Base-by-base conservation (phyloP, 2,113 vertebrate species). In the Tachycineta bicolor region DNA sequence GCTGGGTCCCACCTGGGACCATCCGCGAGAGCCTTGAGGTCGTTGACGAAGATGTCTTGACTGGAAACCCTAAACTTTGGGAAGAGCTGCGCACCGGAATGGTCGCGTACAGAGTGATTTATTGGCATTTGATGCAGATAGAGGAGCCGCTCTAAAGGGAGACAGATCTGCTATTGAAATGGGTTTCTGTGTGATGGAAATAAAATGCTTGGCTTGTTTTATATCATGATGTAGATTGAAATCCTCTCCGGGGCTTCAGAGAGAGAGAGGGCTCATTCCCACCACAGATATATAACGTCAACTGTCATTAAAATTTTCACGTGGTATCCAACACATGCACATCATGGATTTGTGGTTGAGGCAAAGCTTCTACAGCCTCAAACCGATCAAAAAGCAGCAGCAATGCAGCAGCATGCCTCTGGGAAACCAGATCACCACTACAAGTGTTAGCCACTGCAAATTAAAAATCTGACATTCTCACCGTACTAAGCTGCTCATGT, bases 1-100 rank as follows among this genome's bases (percentile, higher is more conserved):
- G 89, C 53, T 43, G 81, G 41, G 23, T 34, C 90, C 91, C 93
- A 97, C 94, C 93, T 96, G 94, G 73, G 90, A 92, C n/a, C n/a
- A n/a, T 94, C 78, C 5, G 25, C 0, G 0, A 77, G 95, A 95
- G 88, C 96, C 95, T 96, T 67, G 46, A 92, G 94, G 92, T 96
- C 89, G 87, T 90, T 2, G 18, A 79, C 64, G 82, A 91, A 94
- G 93, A 47, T 94, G 93, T 94, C 89, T 94, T 95, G 92, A 91
- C 92, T 96, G 96, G 93, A 95, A 96, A 87, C 52, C 24, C 15
- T 77, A 87, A 94, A 87, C 91, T 74, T 80, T 26, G 76, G 89
- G 90, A 86, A 81, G 43, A 60, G 79, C 60, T 67, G 31, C 60
- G 69, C 1, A 1, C 49, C 16, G 24, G 60, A 64, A 78, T 82